Base-by-base conservation (phyloP, 2,888 invertebrate genomes). In the Anagyrus pseudococci region DNA sequence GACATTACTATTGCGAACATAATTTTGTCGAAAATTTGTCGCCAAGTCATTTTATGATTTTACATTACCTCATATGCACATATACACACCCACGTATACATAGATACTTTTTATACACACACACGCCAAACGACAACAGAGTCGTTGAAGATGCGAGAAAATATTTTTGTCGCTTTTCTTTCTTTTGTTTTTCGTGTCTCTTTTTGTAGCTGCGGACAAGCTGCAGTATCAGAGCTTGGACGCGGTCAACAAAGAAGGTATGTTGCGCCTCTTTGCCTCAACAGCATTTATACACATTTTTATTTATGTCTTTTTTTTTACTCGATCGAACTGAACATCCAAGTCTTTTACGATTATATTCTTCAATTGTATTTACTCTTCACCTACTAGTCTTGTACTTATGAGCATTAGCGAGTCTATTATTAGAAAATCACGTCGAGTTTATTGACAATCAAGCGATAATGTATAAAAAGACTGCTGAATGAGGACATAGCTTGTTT, bases 211-310 rank as follows among this genome's bases (percentile, higher is more conserved):
- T 82, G 84, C 84, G 78, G 84, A 84, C 75, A 84, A 85, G 77
- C 82, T 85, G 81, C 87, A 84, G 76, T 85, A 85, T 84, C 86
- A 85, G 81, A 87, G 87, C 82, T 83, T 88, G 83, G 87, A 87
- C 79, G 85, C 86, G 77, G 87, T 87, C 78, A 85, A 86, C 80
- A 84, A 84, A 75, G 83, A 86, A 88, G 88, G 88, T 88, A 85
- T 77, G 84, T 80, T 72, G 43, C n/a, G 52, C 29, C 52, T 46
- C 23, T 44, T 23, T 29, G 22, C 26, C 26, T 50, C 20, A 55
- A 37, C 26, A 26, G 54, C 48, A 53, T 54, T 29, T 29, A 7
- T 29, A 29, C 10, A 7, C 29, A 7, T 29, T 29, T 29, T 29
- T 29, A 29, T 29, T 29, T 7, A 7, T 29, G 29, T 29, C 47